Conservation (phyloP, 2,113 vertebrate genomes). For the cattle (Bos taurus) region DNA sequence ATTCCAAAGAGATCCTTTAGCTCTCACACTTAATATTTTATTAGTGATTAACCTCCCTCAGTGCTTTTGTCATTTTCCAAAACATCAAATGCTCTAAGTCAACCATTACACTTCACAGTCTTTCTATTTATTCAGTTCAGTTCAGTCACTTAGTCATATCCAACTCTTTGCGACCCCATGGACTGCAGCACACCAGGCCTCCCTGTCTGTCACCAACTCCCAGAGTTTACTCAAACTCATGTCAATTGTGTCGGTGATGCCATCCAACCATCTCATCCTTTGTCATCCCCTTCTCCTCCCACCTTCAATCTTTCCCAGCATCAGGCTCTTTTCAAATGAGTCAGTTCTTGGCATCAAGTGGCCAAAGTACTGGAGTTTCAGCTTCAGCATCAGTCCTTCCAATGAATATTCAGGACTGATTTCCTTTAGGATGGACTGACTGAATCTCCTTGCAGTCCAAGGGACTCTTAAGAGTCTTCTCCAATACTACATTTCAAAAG, state of each 20-base stretch:
- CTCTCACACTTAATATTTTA: not conserved
- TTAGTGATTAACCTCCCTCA: not conserved
- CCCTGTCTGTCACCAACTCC: not conserved
- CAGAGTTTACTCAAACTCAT: not conserved
- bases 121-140: not conserved
- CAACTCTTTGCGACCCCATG: not conserved
- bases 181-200: not conserved
- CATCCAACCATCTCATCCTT: not conserved
- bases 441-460: not conserved
- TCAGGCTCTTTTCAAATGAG: not conserved
- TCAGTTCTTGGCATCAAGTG: not conserved
- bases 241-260: accelerated
- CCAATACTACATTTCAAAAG: not conserved
- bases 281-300: not conserved
- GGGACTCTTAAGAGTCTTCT: not conserved
- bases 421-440: not conserved
- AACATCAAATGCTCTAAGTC: not conserved
- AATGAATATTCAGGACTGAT: not conserved
- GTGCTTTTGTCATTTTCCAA: not conserved
- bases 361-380: not conserved
- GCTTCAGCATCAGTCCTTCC: not conserved
- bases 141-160: not conserved
- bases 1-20: not conserved
- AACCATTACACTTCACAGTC: not conserved
- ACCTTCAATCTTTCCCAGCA: not conserved